Conservation (phyloP, 2,888 invertebrate genomes). For the Bellardia pandia region DNA sequence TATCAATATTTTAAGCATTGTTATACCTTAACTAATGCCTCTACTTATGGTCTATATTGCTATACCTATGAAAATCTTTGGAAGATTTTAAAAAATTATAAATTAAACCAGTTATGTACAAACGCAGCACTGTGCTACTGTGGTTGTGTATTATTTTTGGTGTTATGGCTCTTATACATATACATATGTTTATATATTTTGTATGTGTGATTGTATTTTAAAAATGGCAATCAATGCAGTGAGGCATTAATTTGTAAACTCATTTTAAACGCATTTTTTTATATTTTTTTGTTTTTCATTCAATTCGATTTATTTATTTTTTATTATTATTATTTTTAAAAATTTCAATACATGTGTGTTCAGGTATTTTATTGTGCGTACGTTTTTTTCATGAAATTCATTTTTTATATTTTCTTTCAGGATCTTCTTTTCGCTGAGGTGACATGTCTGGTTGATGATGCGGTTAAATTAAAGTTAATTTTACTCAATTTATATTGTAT, state of each 20-base stretch:
- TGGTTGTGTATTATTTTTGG: not conserved
- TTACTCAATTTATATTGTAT: constrained; percentile 41
- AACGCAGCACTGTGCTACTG: not conserved
- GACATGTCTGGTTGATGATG: constrained; percentile 66
- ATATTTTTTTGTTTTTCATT: constrained; percentile 1
- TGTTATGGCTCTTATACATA: not conserved
- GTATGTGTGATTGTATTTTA: constrained; percentile 62
- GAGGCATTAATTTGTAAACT: constrained; percentile 80
- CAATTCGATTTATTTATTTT: constrained; percentile 33
- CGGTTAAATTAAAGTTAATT: constrained; percentile 71
- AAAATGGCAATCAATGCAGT: constrained; percentile 80
- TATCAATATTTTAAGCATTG: too few species aligned
- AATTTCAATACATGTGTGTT: constrained; percentile 4
- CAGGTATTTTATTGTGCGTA: not conserved
- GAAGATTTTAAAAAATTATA: too few species aligned
- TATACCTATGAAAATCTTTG: too few species aligned
- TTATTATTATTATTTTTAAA: constrained; percentile 8
- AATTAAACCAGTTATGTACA: too few species aligned
- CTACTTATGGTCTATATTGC: too few species aligned
- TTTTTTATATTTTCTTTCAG: constrained; percentile 22
- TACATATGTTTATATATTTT: constrained; percentile 31
- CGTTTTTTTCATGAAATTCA: constrained; percentile 18
- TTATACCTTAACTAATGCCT: too few species aligned
- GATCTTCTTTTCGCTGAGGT: constrained; percentile 50
- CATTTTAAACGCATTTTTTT: constrained; percentile 53